Evolutionary conservation across 1,140 invertebrate species (phyloP).

Genomic region (Pantala flavescens): DNA sequence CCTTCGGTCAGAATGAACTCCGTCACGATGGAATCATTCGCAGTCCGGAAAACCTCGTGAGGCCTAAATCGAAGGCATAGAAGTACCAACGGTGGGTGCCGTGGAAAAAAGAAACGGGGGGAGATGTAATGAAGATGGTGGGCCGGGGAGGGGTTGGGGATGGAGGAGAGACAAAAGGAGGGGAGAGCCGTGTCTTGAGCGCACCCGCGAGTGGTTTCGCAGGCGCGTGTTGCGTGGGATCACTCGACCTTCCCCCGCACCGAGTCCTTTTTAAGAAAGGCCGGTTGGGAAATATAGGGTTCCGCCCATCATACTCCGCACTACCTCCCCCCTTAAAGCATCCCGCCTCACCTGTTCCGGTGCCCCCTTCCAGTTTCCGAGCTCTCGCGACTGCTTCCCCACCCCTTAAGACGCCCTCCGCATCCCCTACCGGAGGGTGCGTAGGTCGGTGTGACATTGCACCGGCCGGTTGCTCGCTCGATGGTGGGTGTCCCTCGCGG

Average conservation of each 20-base stretch:
- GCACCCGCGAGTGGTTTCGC: conserved; percentile 5
- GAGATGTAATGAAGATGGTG: background rate
- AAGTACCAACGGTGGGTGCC: too few species aligned
- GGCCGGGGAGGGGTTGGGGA: background rate
- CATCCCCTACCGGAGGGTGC: background rate
- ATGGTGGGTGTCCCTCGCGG: background rate
- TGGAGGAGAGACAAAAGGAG: background rate
- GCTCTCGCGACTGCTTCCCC: background rate
- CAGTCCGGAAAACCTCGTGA: too few species aligned
- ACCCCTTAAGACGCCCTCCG: background rate
- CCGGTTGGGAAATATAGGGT: conserved; percentile 3
- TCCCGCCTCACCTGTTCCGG: conserved; percentile 5
- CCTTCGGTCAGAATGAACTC: too few species aligned
- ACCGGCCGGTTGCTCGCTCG: background rate
- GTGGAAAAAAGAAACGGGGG: background rate
- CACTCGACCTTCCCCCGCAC: background rate
- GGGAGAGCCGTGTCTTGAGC: background rate
- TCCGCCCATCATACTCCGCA: background rate
- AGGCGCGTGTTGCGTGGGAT: conserved; percentile 1
- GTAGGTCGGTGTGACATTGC: conserved; percentile 1
- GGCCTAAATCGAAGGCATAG: too few species aligned
- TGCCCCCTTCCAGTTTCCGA: background rate
- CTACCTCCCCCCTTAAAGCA: background rate
- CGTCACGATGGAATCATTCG: too few species aligned
- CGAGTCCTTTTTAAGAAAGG: conserved; percentile 1